Evolutionary conservation across 2,797 vertebrate genomes (phyloP), one percentile per base, ranked within the genome.

Genomic region (Sebastes matsubarae): DNA sequence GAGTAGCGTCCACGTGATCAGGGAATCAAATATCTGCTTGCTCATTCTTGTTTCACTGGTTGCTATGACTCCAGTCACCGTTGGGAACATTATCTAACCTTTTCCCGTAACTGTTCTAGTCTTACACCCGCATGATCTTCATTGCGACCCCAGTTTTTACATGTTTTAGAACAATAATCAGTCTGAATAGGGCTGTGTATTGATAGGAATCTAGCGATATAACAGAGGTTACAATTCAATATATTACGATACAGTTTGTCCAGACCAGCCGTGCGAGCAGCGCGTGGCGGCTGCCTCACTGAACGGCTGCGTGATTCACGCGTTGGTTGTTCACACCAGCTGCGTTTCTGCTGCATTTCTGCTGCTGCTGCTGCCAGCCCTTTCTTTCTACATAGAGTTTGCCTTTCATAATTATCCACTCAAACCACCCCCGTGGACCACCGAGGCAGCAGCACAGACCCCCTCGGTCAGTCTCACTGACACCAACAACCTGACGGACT

Each of bases 1-100:
- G 50, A 75, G 63, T 32, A 42, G 63, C 34, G 57, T 29, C 46
- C 77, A 29, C 42, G 10, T 73, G 72, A 66, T 38, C 4, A 58
- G 68, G 52, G 80, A 88, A 67, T 88, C 79, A 78, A 75, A 81
- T 88, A 83, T 87, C 75, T 75, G 52, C 18, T n/a, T 42, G 46
- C 58, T 83, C 61, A 68, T 10, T 81, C 63, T 70, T 82, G 75
- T 80, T 84, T 57, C 42, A 65, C 29, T 8, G 34, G 81, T 83
- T 84, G 66, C 73, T 63, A 74, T 46, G 76, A 76, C 61, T 79
- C 67, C 25, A 55, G 74, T 82, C 52, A 52, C 68, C 72, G 30
- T 38, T 6, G 18, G 22, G 64, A 50, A 76, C 82, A 68, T 72
- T 58, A 75, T 68, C 76, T 87, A 16, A 73, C 60, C 36, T 66